Conservation (phyloP, 2,888 invertebrate species). For the Scrobipalpa atriplicella region DNA sequence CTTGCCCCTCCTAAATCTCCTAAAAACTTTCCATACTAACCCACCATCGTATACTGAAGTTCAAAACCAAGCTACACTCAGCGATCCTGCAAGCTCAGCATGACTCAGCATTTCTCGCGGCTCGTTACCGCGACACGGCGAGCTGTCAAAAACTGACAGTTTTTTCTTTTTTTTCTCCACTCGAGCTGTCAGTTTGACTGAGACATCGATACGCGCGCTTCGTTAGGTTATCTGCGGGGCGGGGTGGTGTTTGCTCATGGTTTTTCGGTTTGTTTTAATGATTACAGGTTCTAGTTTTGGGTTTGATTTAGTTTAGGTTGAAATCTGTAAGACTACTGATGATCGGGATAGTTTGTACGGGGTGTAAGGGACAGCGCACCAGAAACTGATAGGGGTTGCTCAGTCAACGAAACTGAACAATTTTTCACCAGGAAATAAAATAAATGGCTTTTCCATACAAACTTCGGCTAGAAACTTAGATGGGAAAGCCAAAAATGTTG, state of each 20-base stretch:
- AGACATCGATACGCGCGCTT: slow-evolving; percentile 24
- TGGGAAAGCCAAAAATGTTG: no score
- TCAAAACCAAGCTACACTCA: neutral
- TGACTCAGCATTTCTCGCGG: slow-evolving; percentile 11
- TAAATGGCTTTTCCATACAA: no score
- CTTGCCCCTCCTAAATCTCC: neutral
- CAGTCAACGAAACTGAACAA: no score
- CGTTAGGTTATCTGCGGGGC: slow-evolving; percentile 22
- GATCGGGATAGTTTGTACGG: no score
- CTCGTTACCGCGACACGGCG: slow-evolving; percentile 18
- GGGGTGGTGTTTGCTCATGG: neutral
- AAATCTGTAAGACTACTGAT: no score
- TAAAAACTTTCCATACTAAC: neutral
- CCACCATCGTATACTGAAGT: neutral
- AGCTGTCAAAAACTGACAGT: slow-evolving; percentile 22
- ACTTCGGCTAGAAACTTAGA: no score
- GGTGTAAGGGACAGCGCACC: no score
- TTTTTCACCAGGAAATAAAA: no score
- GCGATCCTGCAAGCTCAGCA: slow-evolving; percentile 4
- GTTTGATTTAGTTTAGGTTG: no score
- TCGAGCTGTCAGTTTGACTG: slow-evolving; percentile 19
- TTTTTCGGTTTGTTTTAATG: neutral
- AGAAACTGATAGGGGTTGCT: no score
- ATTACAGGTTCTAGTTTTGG: neutral
- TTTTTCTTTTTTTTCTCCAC: neutral